Base-by-base conservation (phyloP, 2,888 invertebrate species). In the Subacronicta megacephala region DNA sequence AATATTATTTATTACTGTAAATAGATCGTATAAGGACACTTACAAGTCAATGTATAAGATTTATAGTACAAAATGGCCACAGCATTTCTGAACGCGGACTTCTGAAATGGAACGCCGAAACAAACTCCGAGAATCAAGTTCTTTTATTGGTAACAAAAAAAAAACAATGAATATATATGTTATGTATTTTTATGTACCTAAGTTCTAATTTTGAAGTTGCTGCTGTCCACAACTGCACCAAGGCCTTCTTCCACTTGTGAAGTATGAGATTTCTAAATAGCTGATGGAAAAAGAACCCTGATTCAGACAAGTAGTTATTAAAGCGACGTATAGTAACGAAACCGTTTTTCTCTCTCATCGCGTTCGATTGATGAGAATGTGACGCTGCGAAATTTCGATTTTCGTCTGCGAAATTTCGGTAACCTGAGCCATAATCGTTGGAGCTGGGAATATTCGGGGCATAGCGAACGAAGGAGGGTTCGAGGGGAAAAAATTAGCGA, bases 401-500 rank as follows among this genome's bases (percentile, higher is more conserved):
- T 78, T 69, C 72, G 64, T 63, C 62, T 45, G 52, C 62, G 72
- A 77, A 77, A 79, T 75, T 76, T 59, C 59, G 51, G 66, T 72
- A 80, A 79, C 67, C 76, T 70, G 72, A 52, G 70, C 77, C 81
- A 80, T 82, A 85, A 83, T 84, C 80, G 66, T 79, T 79, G 67
- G 49, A 38, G 60, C 75, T 70, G 59, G 68, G 61, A 75, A 80
- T 78, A 80, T 78, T 80, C 74, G 67, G 65, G 69, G 71, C 74
- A 75, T 75, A 70, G 75, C 65, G 69, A 73, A 75, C 61, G 69
- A 71, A 68, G 58, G 60, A 43, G 73, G 78, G 75, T 80, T 80
- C 75, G 73, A 72, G 74, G 69, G 70, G 78, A 82, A 89, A 89
- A 88, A 90, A 90, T 88, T 90, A 86, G 87, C 76, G 72, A 87